Conservation (phyloP, 2,113 vertebrate species). For the Serilophus lunatus region DNA sequence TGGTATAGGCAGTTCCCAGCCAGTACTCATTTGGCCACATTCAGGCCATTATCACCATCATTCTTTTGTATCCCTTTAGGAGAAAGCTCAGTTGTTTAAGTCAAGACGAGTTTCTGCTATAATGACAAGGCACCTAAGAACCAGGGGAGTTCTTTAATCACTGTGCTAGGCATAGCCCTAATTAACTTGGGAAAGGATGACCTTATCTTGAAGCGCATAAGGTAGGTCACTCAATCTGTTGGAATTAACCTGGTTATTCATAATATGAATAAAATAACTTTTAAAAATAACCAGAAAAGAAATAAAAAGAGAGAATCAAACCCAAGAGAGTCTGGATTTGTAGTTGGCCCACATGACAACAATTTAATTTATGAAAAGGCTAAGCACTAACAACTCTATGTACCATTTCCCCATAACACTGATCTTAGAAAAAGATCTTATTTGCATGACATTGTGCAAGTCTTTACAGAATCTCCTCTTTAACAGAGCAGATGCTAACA, state of each 20-base stretch:
- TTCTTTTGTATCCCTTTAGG: background rate
- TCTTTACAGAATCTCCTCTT: background rate
- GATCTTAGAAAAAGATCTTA: background rate
- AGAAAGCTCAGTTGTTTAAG: background rate
- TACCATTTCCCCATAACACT: background rate
- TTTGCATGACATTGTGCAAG: background rate
- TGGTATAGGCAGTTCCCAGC: background rate
- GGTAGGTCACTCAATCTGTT: background rate
- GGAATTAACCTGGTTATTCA: conserved; percentile 9
- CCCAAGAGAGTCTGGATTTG: background rate
- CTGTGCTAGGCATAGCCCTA: background rate
- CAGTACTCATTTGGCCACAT: background rate
- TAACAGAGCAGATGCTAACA: background rate
- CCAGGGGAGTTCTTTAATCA: background rate
- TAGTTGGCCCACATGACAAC: background rate
- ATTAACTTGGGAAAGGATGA: background rate
- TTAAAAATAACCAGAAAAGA: background rate
- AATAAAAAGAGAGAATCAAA: background rate
- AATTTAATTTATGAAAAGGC: background rate
- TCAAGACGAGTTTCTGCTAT: background rate
- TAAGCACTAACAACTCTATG: background rate
- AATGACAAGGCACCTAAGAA: background rate
- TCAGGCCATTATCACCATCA: background rate
- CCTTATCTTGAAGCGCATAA: background rate
- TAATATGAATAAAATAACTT: background rate